These are phyloP conservation scores for Macaria notata DNA, from an alignment of 2,888 invertebrate genomes.

Conservation along the genomic window DNA sequence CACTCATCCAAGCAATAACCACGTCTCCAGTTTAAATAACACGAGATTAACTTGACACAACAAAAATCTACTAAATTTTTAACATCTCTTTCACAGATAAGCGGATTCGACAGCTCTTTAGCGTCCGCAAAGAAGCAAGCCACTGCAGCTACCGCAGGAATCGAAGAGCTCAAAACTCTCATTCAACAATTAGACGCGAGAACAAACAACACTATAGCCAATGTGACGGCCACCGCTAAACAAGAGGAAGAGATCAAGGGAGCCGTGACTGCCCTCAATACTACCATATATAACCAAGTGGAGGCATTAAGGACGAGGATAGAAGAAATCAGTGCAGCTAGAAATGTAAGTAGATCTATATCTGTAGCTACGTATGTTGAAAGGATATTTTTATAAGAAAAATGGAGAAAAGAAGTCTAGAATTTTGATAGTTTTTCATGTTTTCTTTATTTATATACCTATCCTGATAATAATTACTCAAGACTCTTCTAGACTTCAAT, in stretches of 20 bases:
- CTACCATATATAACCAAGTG: constrained; percentile 56
- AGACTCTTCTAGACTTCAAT: no score
- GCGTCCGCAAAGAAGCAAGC: constrained; percentile 68
- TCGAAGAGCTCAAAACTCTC: constrained; percentile 62
- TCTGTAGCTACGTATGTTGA: no score
- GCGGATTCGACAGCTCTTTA: constrained; percentile 69
- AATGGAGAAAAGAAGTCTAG: no score
- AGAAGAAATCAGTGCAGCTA: constrained; percentile 46
- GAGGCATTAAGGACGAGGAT: constrained; percentile 60
- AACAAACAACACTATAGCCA: constrained; percentile 67
- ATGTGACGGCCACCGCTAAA: constrained; percentile 54
- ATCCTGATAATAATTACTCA: no score
- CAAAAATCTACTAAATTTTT: not conserved
- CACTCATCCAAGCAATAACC: no score
- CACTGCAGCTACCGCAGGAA: constrained; percentile 60
- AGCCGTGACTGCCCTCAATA: constrained; percentile 54
- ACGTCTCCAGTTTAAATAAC: no score
- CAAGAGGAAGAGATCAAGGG: constrained; percentile 53
- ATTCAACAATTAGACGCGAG: constrained; percentile 60
- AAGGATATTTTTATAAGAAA: no score
- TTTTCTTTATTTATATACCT: no score
- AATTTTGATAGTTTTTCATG: no score
- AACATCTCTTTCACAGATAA: constrained; percentile 64
- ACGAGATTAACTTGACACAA: no score
- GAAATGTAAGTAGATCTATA: constrained; percentile 47